Evolutionary conservation across 1,140 invertebrate species (phyloP), one percentile per base, ranked within the genome.

Genomic region (Pseudomyrmex sp.): DNA sequence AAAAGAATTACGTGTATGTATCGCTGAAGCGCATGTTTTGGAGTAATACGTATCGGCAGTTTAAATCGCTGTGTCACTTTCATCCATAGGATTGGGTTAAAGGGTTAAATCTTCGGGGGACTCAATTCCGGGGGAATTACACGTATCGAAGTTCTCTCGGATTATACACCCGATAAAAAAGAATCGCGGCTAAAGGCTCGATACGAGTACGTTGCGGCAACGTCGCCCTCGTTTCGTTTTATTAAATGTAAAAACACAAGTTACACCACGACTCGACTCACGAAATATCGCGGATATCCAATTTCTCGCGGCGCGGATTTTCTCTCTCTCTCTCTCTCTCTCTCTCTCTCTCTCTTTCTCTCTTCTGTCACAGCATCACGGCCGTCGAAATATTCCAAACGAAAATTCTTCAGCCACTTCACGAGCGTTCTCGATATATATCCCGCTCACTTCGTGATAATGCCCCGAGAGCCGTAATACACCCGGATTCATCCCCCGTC

Each of bases 341-440:
- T n/a, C n/a, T n/a, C n/a, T n/a, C n/a, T n/a, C n/a, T 18, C 18
- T 68, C 26, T 23, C n/a, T 46, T 1, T 58, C 18, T 50, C 52
- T 48, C 18, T 35, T 1, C 15, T 56, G 5, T 18, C 8, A 10
- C 9, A n/a, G n/a, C 9, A 50, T 13, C 44, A n/a, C 44, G 13
- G 26, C 52, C 44, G 69, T 80, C 76, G 54, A 61, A 35, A 35
- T 61, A 46, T 50, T 23, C 54, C 73, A 23, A 82, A 69, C 85
- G 84, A 85, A 85, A 85, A 86, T 86, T 82, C 85, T 82, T 85
- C 23, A 74, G 76, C 84, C 76, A 82, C 77, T 85, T 79, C 79
- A 74, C 26, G 54, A 61, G 62, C 65, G 35, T 35, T 65, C 48
- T 68, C 84, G 76, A 74, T 85, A 85, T 85, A 74, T 85, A 85